phyloP scores from a whole-genome alignment of 2,113 vertebrate genomes.

The Ptychochromis oligacanthus region DNA sequence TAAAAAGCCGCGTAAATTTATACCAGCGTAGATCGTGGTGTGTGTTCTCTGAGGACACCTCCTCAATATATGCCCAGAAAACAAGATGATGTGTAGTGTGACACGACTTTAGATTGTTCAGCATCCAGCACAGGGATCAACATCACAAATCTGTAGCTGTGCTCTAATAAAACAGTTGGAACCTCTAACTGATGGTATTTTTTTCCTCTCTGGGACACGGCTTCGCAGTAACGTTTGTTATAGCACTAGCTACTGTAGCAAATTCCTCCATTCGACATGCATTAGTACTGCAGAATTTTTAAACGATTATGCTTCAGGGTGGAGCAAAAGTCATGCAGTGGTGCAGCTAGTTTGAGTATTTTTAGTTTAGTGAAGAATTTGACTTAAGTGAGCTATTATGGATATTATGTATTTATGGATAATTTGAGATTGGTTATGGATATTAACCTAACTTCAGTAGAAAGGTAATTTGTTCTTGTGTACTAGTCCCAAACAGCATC shows the following conservation, averaged over 20 bases:
- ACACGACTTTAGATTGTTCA: neutral
- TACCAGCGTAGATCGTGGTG: neutral
- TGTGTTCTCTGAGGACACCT: constrained; percentile 22
- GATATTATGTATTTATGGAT: constrained; percentile 6
- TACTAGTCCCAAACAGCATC: neutral
- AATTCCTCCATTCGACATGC: constrained; percentile 2
- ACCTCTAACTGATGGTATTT: neutral
- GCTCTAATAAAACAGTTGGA: neutral
- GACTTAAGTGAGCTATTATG: neutral
- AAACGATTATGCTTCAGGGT: neutral
- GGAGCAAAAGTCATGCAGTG: neutral
- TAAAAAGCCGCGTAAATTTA: neutral
- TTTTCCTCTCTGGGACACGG: neutral
- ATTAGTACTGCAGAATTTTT: neutral
- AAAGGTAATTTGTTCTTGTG: neutral
- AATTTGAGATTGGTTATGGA: neutral
- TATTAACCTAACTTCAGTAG: neutral
- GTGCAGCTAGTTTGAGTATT: neutral
- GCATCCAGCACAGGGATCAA: neutral
- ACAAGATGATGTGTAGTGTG: constrained; percentile 4
- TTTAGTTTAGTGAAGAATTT: constrained; percentile 6
- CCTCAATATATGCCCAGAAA: constrained; percentile 1
- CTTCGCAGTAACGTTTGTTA: neutral
- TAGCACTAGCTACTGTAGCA: neutral
- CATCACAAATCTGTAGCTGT: neutral